These are phyloP conservation scores for Eupithecia insigniata DNA, from an alignment of 2,888 invertebrate genomes.

Conservation along the genomic window DNA sequence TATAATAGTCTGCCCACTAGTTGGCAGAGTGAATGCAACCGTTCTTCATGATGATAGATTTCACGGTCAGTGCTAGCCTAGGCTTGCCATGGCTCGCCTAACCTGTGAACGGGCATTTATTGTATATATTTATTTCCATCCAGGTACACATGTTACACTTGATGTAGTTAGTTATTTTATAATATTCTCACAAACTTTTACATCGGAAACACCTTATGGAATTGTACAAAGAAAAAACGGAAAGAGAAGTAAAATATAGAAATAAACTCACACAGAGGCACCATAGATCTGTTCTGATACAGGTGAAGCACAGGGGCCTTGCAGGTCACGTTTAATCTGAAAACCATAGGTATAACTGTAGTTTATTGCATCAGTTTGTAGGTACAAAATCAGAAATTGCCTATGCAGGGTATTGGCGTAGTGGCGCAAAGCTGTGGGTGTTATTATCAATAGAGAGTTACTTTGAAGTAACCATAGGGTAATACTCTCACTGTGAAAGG, in stretches of 20 bases:
- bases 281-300: slow-evolving; percentile 80
- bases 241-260: background rate
- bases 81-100: background rate
- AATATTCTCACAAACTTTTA: no score
- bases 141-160: no score
- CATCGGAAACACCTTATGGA: no score
- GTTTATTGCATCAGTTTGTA: background rate
- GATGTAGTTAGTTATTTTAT: no score
- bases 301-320: slow-evolving; percentile 86
- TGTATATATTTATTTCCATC: no score
- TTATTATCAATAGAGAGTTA: background rate
- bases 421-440: background rate
- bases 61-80: background rate
- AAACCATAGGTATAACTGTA: slow-evolving; percentile 21
- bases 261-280: slow-evolving; percentile 75
- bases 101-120: background rate
- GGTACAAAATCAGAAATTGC: background rate
- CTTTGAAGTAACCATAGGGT: background rate
- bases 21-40: background rate
- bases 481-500: no score
- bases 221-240: no score
- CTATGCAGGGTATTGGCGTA: background rate
- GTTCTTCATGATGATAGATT: background rate
- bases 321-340: slow-evolving; percentile 87
- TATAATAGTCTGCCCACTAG: background rate